phyloP scores from a whole-genome alignment of 1,140 invertebrate species.

The Drosophila guanche region DNA sequence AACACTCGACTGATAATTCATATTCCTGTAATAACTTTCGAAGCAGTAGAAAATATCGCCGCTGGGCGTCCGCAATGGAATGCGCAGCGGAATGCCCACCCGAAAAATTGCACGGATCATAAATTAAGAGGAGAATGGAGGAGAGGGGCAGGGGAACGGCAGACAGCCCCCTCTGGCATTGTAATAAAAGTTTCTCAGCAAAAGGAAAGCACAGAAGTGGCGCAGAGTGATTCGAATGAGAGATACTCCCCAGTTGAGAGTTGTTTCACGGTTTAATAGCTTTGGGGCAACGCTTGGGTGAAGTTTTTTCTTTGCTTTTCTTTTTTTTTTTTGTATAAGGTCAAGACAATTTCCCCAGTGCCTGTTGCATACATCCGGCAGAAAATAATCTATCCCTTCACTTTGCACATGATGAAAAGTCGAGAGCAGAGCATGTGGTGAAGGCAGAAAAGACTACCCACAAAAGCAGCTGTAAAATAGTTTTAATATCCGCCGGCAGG shows the following conservation, averaged over 20 bases:
- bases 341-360: conserved; percentile 1
- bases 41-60: conserved; percentile 32
- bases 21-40: conserved; percentile 38
- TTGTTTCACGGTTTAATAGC: too few species aligned
- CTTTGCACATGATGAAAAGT: conserved; percentile 19
- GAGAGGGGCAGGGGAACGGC: conserved; percentile 1
- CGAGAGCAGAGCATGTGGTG: conserved; percentile 35
- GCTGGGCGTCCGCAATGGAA: conserved; percentile 32
- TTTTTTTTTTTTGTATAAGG: conserved; percentile 1
- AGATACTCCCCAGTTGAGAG: too few species aligned
- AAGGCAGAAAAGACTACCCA: conserved; percentile 25
- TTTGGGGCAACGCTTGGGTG: neutral
- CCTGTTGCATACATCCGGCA: conserved; percentile 36
- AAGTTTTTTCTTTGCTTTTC: conserved; percentile 10
- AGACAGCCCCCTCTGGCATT: neutral
- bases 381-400: conserved; percentile 37
- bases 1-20: conserved; percentile 12
- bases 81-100: conserved; percentile 15
- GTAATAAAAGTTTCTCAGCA: conserved; percentile 34
- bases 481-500: conserved; percentile 77
- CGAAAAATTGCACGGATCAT: conserved; percentile 48
- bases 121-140: conserved; percentile 62
- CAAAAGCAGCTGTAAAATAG: conserved; percentile 77
- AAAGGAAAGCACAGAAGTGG: neutral
- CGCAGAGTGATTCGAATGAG: too few species aligned